Evolutionary conservation across 2,888 invertebrate genomes (phyloP).

Genomic region (Trissolcus brochymenae): DNA sequence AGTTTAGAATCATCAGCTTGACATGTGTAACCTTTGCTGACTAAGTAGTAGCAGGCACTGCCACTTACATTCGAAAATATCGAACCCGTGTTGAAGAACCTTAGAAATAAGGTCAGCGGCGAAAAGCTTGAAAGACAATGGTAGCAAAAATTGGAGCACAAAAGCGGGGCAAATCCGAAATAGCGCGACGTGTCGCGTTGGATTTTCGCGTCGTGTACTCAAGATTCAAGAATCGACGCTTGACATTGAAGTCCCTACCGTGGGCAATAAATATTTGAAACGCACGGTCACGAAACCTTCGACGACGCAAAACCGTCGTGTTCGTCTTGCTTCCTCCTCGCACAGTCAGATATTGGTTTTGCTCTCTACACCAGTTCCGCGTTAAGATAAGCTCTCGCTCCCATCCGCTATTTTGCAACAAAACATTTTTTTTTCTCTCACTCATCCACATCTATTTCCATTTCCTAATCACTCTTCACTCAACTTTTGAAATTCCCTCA

Average conservation of each 20-base stretch:
- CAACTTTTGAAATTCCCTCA: too few relatives aligned
- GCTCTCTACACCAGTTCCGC: slow-evolving; percentile 24
- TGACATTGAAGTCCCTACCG: slow-evolving; percentile 50
- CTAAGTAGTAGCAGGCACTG: slow-evolving; percentile 1
- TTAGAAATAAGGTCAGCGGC: slow-evolving; percentile 48
- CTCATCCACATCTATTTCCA: slow-evolving; percentile 9
- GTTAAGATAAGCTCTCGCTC: slow-evolving; percentile 18
- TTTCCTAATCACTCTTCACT: slow-evolving; percentile 19
- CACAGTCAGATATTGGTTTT: slow-evolving; percentile 35
- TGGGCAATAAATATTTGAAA: slow-evolving; percentile 61
- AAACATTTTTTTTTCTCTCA: slow-evolving; percentile 10
- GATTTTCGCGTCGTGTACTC: slow-evolving; percentile 20
- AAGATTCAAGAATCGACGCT: slow-evolving; percentile 38
- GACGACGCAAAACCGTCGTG: slow-evolving; percentile 21
- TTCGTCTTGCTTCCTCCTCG: slow-evolving; percentile 30
- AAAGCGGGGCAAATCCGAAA: slow-evolving; percentile 51
- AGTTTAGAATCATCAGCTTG: slow-evolving; percentile 5
- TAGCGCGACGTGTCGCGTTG: slow-evolving; percentile 39
- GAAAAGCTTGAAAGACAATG: slow-evolving; percentile 41
- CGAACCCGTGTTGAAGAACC: slow-evolving; percentile 71
- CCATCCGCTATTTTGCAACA: slow-evolving; percentile 28
- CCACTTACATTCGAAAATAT: slow-evolving; percentile 70
- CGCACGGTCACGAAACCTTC: slow-evolving; percentile 42
- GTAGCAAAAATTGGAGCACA: slow-evolving; percentile 44
- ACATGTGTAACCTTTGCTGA: slow-evolving; percentile 25